Evolutionary conservation across 1,140 invertebrate genomes (phyloP).

Genomic region (Hylaeus anthracinus): DNA sequence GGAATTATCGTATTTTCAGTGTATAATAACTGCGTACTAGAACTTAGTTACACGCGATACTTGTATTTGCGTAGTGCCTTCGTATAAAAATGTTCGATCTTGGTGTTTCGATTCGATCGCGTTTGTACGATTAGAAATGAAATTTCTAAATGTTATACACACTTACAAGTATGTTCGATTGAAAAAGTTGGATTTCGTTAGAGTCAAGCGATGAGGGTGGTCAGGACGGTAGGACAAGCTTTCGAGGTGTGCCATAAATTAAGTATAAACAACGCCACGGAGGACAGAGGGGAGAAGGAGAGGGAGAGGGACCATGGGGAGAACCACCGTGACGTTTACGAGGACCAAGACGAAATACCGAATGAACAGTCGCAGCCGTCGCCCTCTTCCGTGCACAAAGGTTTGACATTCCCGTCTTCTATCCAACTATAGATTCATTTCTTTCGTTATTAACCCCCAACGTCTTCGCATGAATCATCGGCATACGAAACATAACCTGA

Average conservation of each 20-base stretch:
- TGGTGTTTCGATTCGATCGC: too few relatives aligned
- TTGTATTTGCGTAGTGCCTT: too few relatives aligned
- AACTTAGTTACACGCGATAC: too few relatives aligned
- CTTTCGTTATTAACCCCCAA: not conserved
- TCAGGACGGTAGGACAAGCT: slow-evolving; percentile 98
- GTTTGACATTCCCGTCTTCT: slow-evolving; percentile 54
- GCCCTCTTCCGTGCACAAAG: slow-evolving; percentile 77
- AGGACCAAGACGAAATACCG: slow-evolving; percentile 84
- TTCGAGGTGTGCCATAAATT: slow-evolving; percentile 99
- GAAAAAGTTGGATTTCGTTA: slow-evolving; percentile 78
- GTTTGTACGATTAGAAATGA: too few relatives aligned
- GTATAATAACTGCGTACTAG: too few relatives aligned
- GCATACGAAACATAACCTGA: too few relatives aligned
- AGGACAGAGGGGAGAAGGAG: slow-evolving; percentile 58
- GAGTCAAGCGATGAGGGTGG: slow-evolving; percentile 98
- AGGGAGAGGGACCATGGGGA: slow-evolving; percentile 74
- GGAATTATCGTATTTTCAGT: too few relatives aligned
- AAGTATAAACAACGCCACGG: slow-evolving; percentile 82
- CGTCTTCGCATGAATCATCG: too few relatives aligned
- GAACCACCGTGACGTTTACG: slow-evolving; percentile 83
- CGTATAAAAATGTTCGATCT: too few relatives aligned
- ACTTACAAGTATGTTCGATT: slow-evolving; percentile 31
- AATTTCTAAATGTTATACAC: not conserved
- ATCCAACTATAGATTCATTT: not conserved
- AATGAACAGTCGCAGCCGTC: slow-evolving; percentile 81